Conservation (phyloP, 1,140 invertebrate species). For the Conus ventricosus region DNA sequence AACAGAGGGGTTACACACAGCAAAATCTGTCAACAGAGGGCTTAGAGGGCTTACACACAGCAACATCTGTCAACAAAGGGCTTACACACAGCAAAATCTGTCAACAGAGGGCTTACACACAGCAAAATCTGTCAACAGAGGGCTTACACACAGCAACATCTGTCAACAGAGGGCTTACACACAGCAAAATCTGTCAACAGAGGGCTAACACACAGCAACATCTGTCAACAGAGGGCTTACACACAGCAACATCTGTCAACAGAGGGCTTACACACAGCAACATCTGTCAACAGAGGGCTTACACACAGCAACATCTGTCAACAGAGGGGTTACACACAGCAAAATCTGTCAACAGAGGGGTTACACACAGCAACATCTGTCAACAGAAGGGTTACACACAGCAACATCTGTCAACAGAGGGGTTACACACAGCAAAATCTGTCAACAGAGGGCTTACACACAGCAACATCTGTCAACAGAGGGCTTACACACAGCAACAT, state of each 20-base stretch:
- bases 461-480: neutral
- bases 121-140: neutral
- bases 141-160: neutral
- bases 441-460: neutral
- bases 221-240: neutral
- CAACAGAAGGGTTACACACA: neutral
- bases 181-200: neutral
- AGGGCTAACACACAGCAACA: neutral
- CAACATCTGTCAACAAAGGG: too few species aligned
- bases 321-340: neutral
- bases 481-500: neutral
- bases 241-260: neutral
- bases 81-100: neutral
- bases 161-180: neutral
- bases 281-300: too few species aligned
- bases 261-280: neutral
- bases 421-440: neutral
- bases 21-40: too few species aligned
- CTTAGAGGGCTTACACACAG: too few species aligned
- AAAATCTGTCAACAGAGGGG: too few species aligned
- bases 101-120: neutral
- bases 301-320: neutral
- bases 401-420: too few species aligned
- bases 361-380: neutral
- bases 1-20: neutral